phyloP scores from a whole-genome alignment of 2,113 vertebrate genomes.

The Orthonyx spaldingii region DNA sequence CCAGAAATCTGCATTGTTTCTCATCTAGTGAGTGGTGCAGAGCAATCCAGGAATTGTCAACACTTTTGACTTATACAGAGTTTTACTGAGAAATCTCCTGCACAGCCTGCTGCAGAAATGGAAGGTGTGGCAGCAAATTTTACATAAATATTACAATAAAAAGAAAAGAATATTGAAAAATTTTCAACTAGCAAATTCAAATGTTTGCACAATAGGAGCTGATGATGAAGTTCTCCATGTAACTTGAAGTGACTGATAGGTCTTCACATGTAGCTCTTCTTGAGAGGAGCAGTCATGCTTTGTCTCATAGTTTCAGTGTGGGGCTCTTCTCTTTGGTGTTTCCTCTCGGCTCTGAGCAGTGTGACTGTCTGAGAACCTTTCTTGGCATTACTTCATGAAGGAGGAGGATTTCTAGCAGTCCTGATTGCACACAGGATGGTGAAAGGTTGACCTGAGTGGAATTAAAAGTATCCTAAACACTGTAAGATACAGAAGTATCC shows the following conservation, averaged over 20 bases:
- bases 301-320: accelerated
- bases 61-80: background rate
- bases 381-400: background rate
- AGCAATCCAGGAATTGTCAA: background rate
- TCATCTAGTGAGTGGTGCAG: background rate
- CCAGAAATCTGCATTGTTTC: background rate
- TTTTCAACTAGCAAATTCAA: background rate
- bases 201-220: background rate
- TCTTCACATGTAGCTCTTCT: background rate
- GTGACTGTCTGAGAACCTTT: background rate
- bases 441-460: background rate
- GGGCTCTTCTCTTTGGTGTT: background rate
- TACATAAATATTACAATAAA: background rate
- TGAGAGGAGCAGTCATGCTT: background rate
- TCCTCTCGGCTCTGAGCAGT: background rate
- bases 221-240: background rate
- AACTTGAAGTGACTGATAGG: background rate
- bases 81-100: background rate
- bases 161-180: background rate
- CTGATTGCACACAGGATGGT: background rate
- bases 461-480: background rate
- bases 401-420: background rate
- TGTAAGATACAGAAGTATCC: background rate
- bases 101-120: background rate
- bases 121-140: background rate